phyloP scores from a whole-genome alignment of 2,113 vertebrate species.

The Anhinga anhinga region DNA sequence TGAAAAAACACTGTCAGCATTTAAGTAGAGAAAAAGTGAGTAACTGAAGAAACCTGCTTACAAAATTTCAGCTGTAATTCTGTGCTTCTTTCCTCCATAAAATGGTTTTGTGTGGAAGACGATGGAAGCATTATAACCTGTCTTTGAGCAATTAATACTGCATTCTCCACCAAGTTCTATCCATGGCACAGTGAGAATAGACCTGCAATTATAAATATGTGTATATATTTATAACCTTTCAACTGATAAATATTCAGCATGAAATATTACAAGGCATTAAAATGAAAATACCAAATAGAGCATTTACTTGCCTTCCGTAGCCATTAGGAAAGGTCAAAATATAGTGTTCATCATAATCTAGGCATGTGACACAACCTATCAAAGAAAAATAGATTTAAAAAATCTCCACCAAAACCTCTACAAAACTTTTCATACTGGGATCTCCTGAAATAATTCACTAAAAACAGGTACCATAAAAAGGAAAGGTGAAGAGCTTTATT shows the following conservation, averaged over 20 bases:
- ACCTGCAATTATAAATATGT: conserved; percentile 74
- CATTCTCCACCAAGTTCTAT: conserved; percentile 98
- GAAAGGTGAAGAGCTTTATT: not conserved
- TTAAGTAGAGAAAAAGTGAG: not conserved
- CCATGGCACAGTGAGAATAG: conserved; percentile 98
- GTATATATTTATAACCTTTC: not conserved
- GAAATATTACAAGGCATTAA: not conserved
- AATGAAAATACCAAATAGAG: not conserved
- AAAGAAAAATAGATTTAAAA: not conserved
- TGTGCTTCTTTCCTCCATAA: conserved; percentile 98
- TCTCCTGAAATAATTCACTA: not conserved
- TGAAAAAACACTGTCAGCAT: not conserved
- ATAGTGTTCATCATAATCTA: conserved; percentile 97
- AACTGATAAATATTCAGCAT: not conserved
- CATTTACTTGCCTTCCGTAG: conserved; percentile 88
- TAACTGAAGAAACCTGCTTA: conserved; percentile 69
- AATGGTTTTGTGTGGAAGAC: conserved; percentile 99
- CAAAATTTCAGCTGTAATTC: conserved; percentile 98
- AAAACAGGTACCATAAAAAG: not conserved
- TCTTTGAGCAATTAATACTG: conserved; percentile 94
- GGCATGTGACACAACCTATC: conserved; percentile 93
- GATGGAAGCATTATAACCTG: conserved; percentile 93
- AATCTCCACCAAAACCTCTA: not conserved
- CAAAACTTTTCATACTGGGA: not conserved
- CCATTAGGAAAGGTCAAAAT: conserved; percentile 98